These are phyloP conservation scores for Diarsia rubi DNA, from an alignment of 2,888 invertebrate species.

Conservation along the genomic window DNA sequence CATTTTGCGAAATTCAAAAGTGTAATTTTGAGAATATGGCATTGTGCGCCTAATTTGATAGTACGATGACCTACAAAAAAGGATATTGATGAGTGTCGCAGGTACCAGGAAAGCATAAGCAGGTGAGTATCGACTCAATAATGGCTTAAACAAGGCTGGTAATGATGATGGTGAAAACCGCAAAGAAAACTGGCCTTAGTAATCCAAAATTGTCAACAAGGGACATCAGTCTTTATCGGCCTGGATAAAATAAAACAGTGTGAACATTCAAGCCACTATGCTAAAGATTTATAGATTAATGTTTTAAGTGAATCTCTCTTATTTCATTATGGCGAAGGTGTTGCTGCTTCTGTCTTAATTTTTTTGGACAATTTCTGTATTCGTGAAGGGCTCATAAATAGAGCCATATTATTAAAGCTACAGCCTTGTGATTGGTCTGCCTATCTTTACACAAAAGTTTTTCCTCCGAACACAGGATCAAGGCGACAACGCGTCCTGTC, in stretches of 20 bases:
- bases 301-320: neutral
- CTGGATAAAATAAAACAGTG: neutral
- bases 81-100: neutral
- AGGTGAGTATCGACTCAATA: neutral
- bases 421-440: neutral
- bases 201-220: neutral
- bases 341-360: neutral
- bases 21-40: no score
- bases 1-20: no score
- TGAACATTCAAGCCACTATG: neutral
- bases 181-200: neutral
- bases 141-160: neutral
- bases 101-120: neutral
- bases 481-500: constrained; percentile 8
- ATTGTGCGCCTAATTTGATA: no score
- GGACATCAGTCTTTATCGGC: neutral
- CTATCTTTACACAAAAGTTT: neutral
- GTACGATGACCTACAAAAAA: neutral
- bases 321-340: neutral
- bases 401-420: neutral
- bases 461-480: neutral
- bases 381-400: neutral
- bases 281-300: neutral
- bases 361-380: neutral
- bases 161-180: neutral